phyloP scores from a whole-genome alignment of 92 coral and sea anemone species.

The Isaurus tuberculatus region DNA sequence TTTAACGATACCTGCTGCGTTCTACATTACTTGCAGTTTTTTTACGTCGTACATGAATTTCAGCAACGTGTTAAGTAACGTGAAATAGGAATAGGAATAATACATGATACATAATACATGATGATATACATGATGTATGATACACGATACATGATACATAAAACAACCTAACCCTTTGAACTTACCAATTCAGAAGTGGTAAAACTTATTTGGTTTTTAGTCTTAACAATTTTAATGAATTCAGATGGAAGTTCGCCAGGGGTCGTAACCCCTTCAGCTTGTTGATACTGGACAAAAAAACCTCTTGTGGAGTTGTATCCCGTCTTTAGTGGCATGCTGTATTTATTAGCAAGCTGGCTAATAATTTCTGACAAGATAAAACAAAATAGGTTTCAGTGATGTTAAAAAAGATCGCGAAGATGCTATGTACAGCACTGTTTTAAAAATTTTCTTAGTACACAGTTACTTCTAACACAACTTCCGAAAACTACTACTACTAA shows the following conservation, averaged over 20 bases:
- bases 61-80: not conserved
- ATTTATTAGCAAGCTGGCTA: constrained; percentile 84
- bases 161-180: not conserved
- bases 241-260: constrained; percentile 78
- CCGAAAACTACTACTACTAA: too few relatives aligned
- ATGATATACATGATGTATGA: too few relatives aligned
- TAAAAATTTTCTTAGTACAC: too few relatives aligned
- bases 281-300: constrained; percentile 81
- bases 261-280: constrained; percentile 69
- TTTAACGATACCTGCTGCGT: too few relatives aligned
- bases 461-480: too few relatives aligned
- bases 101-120: too few relatives aligned
- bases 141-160: too few relatives aligned
- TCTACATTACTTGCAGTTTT: too few relatives aligned
- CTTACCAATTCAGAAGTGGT: constrained; percentile 94
- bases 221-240: constrained; percentile 84
- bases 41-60: too few relatives aligned
- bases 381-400: not conserved
- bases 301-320: constrained; percentile 93
- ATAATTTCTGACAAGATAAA: constrained; percentile 70
- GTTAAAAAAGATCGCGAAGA: too few relatives aligned
- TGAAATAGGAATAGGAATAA: not conserved
- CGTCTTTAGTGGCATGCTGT: constrained; percentile 86
- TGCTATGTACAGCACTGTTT: too few relatives aligned
- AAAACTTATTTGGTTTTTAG: constrained; percentile 73